Evolutionary conservation across 2,113 vertebrate species (phyloP).

Genomic region (Gadus macrocephalus): DNA sequence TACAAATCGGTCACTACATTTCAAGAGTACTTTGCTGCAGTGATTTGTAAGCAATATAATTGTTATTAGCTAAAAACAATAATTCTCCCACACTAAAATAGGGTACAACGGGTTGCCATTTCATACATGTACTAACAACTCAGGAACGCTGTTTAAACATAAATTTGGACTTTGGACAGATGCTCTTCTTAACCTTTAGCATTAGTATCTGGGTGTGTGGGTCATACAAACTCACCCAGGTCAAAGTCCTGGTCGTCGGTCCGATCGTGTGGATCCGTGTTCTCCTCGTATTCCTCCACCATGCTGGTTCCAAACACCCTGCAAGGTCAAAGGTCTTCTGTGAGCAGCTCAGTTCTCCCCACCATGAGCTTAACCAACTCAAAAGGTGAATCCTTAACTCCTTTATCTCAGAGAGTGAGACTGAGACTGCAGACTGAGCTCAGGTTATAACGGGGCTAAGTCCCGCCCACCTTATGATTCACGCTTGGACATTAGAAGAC

Average conservation of each 20-base stretch:
- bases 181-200: too few relatives aligned
- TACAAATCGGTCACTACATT: too few relatives aligned
- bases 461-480: too few relatives aligned
- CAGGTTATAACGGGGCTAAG: too few relatives aligned
- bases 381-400: background rate
- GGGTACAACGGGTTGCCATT: too few relatives aligned
- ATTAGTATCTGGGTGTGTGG: too few relatives aligned
- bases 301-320: conserved; percentile 98
- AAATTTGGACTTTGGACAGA: too few relatives aligned
- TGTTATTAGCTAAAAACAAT: background rate
- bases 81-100: too few relatives aligned
- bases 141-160: too few relatives aligned
- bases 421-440: background rate
- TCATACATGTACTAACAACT: too few relatives aligned
- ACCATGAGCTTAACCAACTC: background rate
- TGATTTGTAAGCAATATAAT: background rate
- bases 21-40: too few relatives aligned
- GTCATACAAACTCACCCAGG: conserved; percentile 70
- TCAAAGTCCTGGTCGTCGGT: conserved; percentile 89
- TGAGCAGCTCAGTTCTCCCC: conserved; percentile 2
- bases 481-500: too few relatives aligned
- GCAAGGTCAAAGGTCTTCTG: background rate
- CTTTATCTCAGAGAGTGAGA: background rate
- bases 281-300: conserved; percentile 98
- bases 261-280: conserved; percentile 85